Conservation (phyloP, 2,113 vertebrate species). For the Dendropsophus ebraccatus region DNA sequence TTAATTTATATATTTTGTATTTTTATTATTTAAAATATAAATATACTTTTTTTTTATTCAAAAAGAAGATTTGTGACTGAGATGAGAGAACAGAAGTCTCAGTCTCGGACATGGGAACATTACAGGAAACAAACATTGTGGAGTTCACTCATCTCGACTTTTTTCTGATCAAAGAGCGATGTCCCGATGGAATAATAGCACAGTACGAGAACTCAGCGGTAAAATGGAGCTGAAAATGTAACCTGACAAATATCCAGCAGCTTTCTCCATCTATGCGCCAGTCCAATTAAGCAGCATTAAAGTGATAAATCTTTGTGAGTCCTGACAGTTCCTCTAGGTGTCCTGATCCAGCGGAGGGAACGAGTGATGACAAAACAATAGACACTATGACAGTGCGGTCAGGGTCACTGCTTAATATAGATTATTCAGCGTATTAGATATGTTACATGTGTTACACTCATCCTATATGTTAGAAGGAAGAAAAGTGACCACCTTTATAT, state of each 20-base stretch:
- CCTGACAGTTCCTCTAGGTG: neutral
- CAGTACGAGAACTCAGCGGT: neutral
- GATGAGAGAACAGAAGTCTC: neutral
- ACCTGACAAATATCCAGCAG: constrained; percentile 6
- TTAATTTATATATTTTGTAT: neutral
- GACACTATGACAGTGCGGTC: neutral
- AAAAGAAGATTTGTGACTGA: neutral
- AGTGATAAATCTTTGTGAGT: neutral
- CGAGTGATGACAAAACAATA: neutral
- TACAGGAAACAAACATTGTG: neutral
- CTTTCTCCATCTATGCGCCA: neutral
- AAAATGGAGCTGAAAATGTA: constrained; percentile 12
- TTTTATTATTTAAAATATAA: neutral
- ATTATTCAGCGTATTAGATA: neutral
- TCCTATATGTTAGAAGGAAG: neutral
- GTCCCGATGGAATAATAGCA: constrained; percentile 5
- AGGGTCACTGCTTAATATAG: neutral
- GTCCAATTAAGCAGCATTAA: constrained; percentile 8
- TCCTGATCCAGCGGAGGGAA: neutral
- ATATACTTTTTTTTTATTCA: neutral
- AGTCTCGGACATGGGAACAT: neutral
- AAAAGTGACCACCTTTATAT: too few relatives aligned
- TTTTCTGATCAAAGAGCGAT: neutral
- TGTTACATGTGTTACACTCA: neutral
- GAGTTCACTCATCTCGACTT: neutral